These are phyloP conservation scores for Lagria hirta DNA, from an alignment of 2,888 invertebrate genomes.

Conservation along the genomic window DNA sequence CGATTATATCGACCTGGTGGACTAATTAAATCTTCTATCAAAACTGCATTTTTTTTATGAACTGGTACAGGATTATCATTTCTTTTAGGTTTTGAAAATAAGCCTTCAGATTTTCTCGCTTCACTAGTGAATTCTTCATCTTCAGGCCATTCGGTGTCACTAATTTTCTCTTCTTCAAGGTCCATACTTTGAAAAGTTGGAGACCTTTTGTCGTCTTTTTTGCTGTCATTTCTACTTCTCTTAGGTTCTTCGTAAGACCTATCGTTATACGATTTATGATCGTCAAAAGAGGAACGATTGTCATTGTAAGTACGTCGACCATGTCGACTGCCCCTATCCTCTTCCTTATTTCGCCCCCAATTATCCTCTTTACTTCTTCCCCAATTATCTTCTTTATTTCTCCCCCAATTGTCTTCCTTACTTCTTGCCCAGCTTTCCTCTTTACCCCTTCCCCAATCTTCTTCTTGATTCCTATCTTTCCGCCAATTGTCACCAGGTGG, in stretches of 20 bases:
- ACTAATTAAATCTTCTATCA: conserved; percentile 81
- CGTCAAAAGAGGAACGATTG: conserved; percentile 1
- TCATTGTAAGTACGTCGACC: background rate
- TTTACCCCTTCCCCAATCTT: too few species aligned
- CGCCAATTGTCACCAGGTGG: conserved; percentile 21
- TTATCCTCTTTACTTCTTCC: background rate
- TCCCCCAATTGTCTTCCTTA: conserved; percentile 1
- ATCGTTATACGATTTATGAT: too few species aligned
- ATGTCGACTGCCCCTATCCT: background rate
- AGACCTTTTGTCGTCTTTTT: conserved; percentile 44
- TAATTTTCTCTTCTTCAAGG: conserved; percentile 25
- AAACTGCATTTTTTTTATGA: conserved; percentile 51
- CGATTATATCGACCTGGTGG: conserved; percentile 78
- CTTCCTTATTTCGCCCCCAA: background rate
- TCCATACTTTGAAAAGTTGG: conserved; percentile 8
- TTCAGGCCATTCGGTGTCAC: conserved; percentile 20
- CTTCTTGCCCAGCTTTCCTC: conserved; percentile 8
- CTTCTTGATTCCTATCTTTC: conserved; percentile 19
- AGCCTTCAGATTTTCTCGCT: background rate
- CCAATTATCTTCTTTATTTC: conserved; percentile 8
- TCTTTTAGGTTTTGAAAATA: conserved; percentile 4
- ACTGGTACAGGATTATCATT: too few species aligned
- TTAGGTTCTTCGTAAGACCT: too few species aligned
- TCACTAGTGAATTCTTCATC: conserved; percentile 11
- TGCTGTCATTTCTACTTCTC: conserved; percentile 35